A percentile compares a stretch with the other conserved stretches of the same genome.
Evolutionary conservation across 2,888 invertebrate species (phyloP).

Genomic region (Ditula angustiorana): DNA sequence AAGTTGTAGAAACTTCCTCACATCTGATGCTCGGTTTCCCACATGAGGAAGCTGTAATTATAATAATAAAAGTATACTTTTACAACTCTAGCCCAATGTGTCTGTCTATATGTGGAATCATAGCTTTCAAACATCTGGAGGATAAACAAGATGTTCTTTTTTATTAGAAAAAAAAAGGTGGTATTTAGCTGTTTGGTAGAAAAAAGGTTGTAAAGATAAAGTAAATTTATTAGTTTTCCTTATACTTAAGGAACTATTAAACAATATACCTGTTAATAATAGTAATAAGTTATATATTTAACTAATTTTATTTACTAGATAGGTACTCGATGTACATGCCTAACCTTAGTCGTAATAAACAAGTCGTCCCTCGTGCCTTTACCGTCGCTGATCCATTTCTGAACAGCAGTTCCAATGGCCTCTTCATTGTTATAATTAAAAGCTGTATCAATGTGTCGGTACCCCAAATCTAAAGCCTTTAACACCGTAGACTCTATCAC

Average conservation of each 20-base stretch:
- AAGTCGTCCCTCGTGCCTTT: conserved; percentile 89
- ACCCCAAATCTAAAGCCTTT: conserved; percentile 88
- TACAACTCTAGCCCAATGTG: background rate
- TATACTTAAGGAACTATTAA: too few species aligned
- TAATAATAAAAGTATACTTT: too few species aligned
- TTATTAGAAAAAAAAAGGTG: too few species aligned
- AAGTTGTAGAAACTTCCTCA: conserved; percentile 87
- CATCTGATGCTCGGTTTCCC: conserved; percentile 88
- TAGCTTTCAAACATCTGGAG: too few species aligned
- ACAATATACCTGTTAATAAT: too few species aligned
- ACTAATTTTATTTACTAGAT: background rate
- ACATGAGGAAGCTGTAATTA: conserved; percentile 87
- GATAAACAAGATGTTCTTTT: too few species aligned
- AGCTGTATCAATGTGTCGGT: conserved; percentile 92
- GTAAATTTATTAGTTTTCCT: too few species aligned
- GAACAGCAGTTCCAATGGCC: conserved; percentile 88
- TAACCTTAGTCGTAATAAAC: conserved; percentile 93
- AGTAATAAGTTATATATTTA: too few species aligned
- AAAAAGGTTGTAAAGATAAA: background rate
- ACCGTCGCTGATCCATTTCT: conserved; percentile 87
- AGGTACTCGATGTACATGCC: too few species aligned
- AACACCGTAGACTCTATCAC: conserved; percentile 87
- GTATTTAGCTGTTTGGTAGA: background rate
- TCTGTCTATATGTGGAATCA: background rate
- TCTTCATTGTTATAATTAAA: conserved; percentile 92